Evolutionary conservation across 2,113 vertebrate species (phyloP), one percentile per base, ranked within the genome.

Genomic region (Pluvialis apricaria): DNA sequence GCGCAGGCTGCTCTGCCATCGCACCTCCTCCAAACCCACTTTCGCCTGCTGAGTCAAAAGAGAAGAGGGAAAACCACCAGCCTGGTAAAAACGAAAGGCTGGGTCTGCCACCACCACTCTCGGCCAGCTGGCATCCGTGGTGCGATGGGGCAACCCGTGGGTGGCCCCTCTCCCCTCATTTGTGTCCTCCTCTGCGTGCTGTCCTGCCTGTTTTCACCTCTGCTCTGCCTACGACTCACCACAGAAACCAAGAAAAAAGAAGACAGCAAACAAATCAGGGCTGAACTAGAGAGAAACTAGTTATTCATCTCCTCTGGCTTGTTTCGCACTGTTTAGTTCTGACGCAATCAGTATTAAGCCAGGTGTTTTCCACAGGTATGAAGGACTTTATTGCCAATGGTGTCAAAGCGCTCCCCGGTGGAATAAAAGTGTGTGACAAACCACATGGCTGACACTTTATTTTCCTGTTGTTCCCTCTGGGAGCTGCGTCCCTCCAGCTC

Each of bases 351-450:
- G 38, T 62, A 62, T 92, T 52, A 87, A 83, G 61, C 42, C 91
- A 94, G 68, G 38, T 83, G n/a, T 81, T 91, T 91, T 62, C 64
- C 77, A 55, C 1, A 1, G 60, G 34, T 82, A 16, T 31, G 15
- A 94, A 84, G 34, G 22, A 66, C 36, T 87, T 81, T 40, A 82
- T 45, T 71, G 36, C 71, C 55, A 88, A 47, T 0, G 7, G 16
- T 8, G 19, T 66, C 75, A 76, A 91, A 92, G 45, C 34, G 42
- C 75, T 88, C 13, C 29, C 31, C 73, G 44, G 57, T 58, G 40
- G 65, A 96, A 96, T 81, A 95, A 94, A 96, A 71, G 10, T 15
- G 8, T 60, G 60, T 58, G 70, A 72, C 52, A 55, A 92, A 88
- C 24, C 9, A 19, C 0, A 2, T 28, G 54, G 68, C 10, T 1